phyloP scores from a whole-genome alignment of 2,888 invertebrate species.

The Drosophila eohydei region DNA sequence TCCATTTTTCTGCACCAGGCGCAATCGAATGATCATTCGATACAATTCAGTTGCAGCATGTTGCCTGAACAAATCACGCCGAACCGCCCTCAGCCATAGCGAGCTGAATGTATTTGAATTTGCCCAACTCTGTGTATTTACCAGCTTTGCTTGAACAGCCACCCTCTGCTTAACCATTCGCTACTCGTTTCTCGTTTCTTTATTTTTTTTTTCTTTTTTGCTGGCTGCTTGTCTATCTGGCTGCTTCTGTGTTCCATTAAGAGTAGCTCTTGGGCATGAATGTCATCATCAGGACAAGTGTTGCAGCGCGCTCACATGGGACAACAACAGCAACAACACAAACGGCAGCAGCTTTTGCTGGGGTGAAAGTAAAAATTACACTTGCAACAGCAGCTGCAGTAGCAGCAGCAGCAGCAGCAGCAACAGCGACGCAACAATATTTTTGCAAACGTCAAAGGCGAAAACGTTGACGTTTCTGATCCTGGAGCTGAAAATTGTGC shows the following conservation, averaged over 20 bases:
- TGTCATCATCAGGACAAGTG: constrained; percentile 78
- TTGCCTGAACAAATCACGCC: constrained; percentile 20
- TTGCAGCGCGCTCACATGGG: constrained; percentile 57
- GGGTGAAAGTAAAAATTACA: constrained; percentile 79
- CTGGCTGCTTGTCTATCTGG: constrained; percentile 52
- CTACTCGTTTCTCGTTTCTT: constrained; percentile 8
- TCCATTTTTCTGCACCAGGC: background rate
- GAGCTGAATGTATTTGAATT: constrained; percentile 2
- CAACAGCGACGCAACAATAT: constrained; percentile 26
- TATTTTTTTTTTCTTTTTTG: constrained; percentile 12
- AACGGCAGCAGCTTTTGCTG: constrained; percentile 29
- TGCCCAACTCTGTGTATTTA: constrained; percentile 19
- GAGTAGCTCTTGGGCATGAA: constrained; percentile 79
- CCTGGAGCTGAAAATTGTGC: constrained; percentile 49
- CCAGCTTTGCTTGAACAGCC: constrained; percentile 14
- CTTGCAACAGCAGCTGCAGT: constrained; percentile 45
- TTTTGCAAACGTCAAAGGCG: constrained; percentile 58
- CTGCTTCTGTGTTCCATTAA: constrained; percentile 62
- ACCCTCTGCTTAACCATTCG: constrained; percentile 17
- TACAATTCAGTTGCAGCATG: constrained; percentile 15
- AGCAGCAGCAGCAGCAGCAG: constrained; percentile 12
- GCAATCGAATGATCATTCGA: constrained; percentile 34
- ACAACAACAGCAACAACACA: constrained; percentile 28
- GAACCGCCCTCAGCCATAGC: constrained; percentile 3
- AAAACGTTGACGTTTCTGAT: constrained; percentile 69